phyloP scores from a whole-genome alignment of 2,113 vertebrate genomes.

The Dasypus novemcinctus region DNA sequence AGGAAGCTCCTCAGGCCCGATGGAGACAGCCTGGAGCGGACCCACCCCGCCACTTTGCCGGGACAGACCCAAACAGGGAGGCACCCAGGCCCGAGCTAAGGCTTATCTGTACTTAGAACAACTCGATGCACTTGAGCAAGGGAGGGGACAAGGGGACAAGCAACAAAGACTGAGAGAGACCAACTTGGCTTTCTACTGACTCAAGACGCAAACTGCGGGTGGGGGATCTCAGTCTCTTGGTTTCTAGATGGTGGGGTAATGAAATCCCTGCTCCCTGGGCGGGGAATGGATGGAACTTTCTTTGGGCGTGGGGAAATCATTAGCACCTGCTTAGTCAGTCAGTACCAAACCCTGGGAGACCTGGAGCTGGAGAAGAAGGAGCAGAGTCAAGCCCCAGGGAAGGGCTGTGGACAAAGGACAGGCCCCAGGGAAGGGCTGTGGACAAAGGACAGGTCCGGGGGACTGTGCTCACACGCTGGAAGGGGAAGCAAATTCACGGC shows the following conservation, averaged over 20 bases:
- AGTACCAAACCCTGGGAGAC: neutral
- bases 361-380: neutral
- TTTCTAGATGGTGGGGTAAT: neutral
- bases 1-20: neutral
- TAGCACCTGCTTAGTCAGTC: neutral
- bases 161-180: neutral
- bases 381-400: neutral
- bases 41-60: too few species aligned
- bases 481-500: neutral
- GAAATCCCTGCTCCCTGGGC: neutral
- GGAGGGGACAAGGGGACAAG: neutral
- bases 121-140: rapidly evolving
- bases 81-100: neutral
- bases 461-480: neutral
- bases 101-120: neutral
- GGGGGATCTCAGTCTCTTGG: neutral
- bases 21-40: neutral
- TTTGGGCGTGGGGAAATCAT: neutral
- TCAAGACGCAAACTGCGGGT: neutral
- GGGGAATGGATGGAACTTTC: neutral
- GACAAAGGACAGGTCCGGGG: neutral
- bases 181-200: neutral
- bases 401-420: neutral
- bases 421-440: neutral
- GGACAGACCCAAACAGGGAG: neutral